These are phyloP conservation scores for Deroplatys truncata DNA, from an alignment of 2,888 invertebrate species.

Conservation along the genomic window DNA sequence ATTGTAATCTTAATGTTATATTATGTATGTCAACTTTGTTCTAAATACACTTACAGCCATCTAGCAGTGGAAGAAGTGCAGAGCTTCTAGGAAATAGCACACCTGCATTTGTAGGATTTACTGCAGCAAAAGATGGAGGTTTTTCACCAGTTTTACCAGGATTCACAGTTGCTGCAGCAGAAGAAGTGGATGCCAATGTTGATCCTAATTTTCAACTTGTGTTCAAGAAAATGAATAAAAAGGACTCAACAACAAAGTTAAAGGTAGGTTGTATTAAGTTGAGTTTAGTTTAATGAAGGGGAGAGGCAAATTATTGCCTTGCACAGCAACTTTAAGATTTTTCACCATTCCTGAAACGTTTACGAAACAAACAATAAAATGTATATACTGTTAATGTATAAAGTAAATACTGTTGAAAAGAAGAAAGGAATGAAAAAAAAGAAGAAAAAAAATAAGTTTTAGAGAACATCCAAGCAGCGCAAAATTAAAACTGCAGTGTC, in stretches of 20 bases:
- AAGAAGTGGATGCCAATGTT: conserved; percentile 61
- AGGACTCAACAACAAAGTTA: conserved; percentile 82
- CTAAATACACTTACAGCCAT: conserved; percentile 61
- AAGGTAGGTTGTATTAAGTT: conserved; percentile 57
- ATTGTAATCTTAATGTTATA: neutral
- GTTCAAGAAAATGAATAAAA: conserved; percentile 83
- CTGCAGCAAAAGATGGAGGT: conserved; percentile 57
- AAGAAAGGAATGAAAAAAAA: too few species aligned
- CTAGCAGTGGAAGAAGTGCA: conserved; percentile 86
- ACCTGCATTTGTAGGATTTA: conserved; percentile 61
- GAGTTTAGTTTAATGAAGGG: conserved; percentile 10
- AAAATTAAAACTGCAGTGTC: too few species aligned
- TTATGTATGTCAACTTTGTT: neutral
- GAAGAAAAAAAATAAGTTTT: too few species aligned
- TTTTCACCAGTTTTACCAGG: conserved; percentile 55
- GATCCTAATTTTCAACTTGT: conserved; percentile 72
- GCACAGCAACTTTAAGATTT: too few species aligned
- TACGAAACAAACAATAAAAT: too few species aligned
- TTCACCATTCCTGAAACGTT: too few species aligned
- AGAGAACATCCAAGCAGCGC: too few species aligned
- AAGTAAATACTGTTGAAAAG: too few species aligned
- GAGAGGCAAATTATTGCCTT: too few species aligned
- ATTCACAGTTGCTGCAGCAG: conserved; percentile 46
- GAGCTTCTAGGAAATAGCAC: conserved; percentile 63
- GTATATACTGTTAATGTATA: too few species aligned